These are phyloP conservation scores for Beris morrisii DNA, from an alignment of 2,888 invertebrate species.

Conservation along the genomic window DNA sequence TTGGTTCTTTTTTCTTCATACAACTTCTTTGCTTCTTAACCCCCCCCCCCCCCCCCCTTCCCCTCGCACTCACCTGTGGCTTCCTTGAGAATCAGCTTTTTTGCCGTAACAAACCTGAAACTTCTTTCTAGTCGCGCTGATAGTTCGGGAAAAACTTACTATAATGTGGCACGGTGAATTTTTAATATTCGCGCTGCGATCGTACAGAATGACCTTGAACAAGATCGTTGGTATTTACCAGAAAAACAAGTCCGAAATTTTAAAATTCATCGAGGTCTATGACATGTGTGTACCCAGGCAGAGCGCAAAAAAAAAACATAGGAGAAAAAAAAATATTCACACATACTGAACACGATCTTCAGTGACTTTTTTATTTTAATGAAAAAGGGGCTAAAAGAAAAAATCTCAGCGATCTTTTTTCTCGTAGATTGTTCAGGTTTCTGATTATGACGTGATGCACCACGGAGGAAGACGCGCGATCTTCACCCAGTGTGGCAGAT, in stretches of 20 bases:
- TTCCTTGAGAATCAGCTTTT: not conserved
- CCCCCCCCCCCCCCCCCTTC: too few species aligned
- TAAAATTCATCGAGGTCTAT: slow-evolving; percentile 26
- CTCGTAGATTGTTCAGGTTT: too few species aligned
- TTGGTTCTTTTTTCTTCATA: too few species aligned
- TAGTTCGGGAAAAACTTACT: not conserved
- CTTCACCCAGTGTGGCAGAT: too few species aligned
- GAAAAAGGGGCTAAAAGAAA: too few species aligned
- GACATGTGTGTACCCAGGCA: slow-evolving; percentile 19
- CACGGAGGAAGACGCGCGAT: too few species aligned
- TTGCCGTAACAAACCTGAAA: not conserved
- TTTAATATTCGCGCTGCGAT: not conserved
- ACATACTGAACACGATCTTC: too few species aligned
- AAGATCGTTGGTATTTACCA: slow-evolving; percentile 32
- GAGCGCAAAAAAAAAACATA: not conserved
- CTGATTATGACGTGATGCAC: too few species aligned
- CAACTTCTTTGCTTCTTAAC: too few species aligned
- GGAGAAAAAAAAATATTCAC: slow-evolving; percentile 2
- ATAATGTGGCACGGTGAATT: not conserved
- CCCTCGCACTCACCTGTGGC: too few species aligned
- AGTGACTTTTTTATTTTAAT: too few species aligned
- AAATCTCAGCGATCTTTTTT: too few species aligned
- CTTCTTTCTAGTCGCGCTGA: not conserved
- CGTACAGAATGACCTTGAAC: slow-evolving; percentile 28
- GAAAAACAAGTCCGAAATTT: slow-evolving; percentile 28